These are phyloP conservation scores for Pantelozetes paolii DNA, from an alignment of 2,888 invertebrate genomes.

Conservation along the genomic window DNA sequence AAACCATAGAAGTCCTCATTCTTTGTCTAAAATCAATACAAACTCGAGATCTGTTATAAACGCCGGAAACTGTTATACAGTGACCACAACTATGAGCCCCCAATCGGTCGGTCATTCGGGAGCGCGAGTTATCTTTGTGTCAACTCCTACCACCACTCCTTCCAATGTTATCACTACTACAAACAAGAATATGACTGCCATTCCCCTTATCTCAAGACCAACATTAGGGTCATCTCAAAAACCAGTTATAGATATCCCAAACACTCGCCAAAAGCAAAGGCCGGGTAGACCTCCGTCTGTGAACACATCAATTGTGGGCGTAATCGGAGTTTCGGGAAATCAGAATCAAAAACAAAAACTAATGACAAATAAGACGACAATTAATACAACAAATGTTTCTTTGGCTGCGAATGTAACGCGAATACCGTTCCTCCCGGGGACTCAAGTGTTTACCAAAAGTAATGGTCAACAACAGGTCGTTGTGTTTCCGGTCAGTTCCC, in stretches of 20 bases:
- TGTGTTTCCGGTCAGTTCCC: conserved; percentile 11
- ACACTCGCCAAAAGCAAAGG: not conserved
- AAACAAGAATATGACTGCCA: not conserved
- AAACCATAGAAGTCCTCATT: not conserved
- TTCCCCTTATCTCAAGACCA: not conserved
- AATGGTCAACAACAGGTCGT: conserved; percentile 47
- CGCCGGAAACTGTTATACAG: conserved; percentile 4
- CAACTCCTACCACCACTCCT: not conserved
- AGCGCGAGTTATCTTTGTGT: conserved; percentile 10
- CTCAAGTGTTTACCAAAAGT: conserved; percentile 50
- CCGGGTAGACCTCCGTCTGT: not conserved
- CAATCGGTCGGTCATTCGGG: conserved; percentile 9
- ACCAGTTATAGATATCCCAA: not conserved
- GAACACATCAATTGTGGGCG: conserved; percentile 1
- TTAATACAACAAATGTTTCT: conserved; percentile 1
- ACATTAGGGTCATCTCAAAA: not conserved
- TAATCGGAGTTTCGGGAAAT: conserved; percentile 6
- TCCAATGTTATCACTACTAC: not conserved
- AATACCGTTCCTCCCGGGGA: not conserved
- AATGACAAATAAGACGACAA: not conserved
- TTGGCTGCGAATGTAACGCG: not conserved
- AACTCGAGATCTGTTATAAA: not conserved
- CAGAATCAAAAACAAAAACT: not conserved
- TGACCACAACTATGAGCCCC: not conserved
- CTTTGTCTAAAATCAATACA: not conserved